Evolutionary conservation across 1,140 invertebrate genomes (phyloP).

Genomic region (Geopemphigus sp.): DNA sequence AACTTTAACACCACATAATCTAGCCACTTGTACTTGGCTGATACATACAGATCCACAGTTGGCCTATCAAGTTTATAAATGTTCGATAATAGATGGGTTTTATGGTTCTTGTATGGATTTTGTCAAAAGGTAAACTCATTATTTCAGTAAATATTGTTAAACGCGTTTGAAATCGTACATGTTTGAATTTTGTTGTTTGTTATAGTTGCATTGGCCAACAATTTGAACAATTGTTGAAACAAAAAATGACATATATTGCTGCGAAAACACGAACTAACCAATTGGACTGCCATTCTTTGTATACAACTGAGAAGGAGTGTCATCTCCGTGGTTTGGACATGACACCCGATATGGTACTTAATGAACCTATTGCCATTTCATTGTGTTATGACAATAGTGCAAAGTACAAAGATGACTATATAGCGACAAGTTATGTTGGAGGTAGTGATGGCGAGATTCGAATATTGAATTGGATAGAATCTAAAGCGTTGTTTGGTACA

Average conservation of each 20-base stretch:
- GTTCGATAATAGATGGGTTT: conserved; percentile 14
- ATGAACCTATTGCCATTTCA: conserved; percentile 74
- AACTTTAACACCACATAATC: background rate
- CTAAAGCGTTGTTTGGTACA: conserved; percentile 91
- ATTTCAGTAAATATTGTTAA: background rate
- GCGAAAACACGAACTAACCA: background rate
- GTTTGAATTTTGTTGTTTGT: background rate
- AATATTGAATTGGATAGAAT: conserved; percentile 94
- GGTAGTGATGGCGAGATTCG: conserved; percentile 66
- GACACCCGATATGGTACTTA: conserved; percentile 90
- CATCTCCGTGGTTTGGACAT: conserved; percentile 85
- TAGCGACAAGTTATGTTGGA: background rate
- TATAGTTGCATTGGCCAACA: conserved; percentile 2
- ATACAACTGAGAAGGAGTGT: conserved; percentile 73
- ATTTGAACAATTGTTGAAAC: conserved; percentile 4
- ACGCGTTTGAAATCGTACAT: background rate
- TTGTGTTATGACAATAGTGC: background rate
- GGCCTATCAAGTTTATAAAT: conserved; percentile 29
- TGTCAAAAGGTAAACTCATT: conserved; percentile 28
- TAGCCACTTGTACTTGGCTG: conserved; percentile 5
- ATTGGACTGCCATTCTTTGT: background rate
- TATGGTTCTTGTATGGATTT: conserved; percentile 29
- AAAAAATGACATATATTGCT: background rate
- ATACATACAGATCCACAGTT: conserved; percentile 26
- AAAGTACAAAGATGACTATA: background rate